Percentiles rank a stretch among this genome's conserved stretches.
Conservation (phyloP, 2,797 vertebrate species). For the Glossophaga mutica region DNA sequence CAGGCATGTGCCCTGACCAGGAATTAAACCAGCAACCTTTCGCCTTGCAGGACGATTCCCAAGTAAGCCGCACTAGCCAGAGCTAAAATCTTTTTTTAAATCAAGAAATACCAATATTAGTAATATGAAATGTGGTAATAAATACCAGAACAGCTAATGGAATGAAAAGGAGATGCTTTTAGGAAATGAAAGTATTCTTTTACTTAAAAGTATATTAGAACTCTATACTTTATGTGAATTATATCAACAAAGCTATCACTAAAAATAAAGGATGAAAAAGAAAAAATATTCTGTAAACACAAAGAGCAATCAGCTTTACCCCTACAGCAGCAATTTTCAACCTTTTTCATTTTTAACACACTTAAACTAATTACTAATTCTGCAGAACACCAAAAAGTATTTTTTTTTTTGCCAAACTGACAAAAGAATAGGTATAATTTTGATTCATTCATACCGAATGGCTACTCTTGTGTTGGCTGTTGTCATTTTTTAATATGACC, state of each 20-base stretch:
- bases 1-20: too few species aligned
- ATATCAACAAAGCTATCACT: neutral
- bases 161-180: neutral
- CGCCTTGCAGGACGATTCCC: too few species aligned
- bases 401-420: neutral
- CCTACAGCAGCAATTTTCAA: neutral
- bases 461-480: neutral
- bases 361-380: neutral
- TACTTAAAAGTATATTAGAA: neutral
- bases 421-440: neutral
- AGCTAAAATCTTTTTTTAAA: neutral
- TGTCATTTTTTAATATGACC: neutral
- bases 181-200: neutral
- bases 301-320: neutral
- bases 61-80: too few species aligned
- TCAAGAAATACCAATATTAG: neutral
- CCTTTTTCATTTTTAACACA: neutral
- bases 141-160: neutral
- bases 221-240: neutral
- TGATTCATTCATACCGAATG: neutral
- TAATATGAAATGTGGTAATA: constrained; percentile 3
- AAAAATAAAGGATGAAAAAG: neutral
- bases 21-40: too few species aligned
- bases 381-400: neutral
- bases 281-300: neutral